phyloP scores from a whole-genome alignment of 2,113 vertebrate species.

The zebrafish (Danio rerio) region DNA sequence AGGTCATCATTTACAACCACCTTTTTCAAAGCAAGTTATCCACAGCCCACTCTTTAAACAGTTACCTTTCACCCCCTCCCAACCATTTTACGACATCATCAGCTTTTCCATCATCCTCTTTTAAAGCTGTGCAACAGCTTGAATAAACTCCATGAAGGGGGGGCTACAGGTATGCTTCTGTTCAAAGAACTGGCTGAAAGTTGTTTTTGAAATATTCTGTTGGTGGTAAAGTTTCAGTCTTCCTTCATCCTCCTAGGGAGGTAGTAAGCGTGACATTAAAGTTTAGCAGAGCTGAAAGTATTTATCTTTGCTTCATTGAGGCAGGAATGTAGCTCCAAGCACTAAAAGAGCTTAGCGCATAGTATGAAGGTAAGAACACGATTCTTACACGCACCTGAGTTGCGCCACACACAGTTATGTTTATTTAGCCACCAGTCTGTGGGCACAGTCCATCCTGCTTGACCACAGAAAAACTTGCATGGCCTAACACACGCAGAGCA shows the following conservation, averaged over 20 bases:
- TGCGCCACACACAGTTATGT: slow-evolving; percentile 68
- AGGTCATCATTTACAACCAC: slow-evolving; percentile 4
- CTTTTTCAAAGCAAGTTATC: background rate
- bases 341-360: slow-evolving; percentile 27
- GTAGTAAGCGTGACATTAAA: slow-evolving; percentile 59
- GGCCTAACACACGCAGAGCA: slow-evolving; percentile 36
- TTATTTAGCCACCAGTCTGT: slow-evolving; percentile 56
- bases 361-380: slow-evolving; percentile 8
- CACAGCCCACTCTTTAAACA: background rate
- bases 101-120: background rate
- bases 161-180: slow-evolving; percentile 22
- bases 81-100: background rate
- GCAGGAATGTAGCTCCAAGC: slow-evolving; percentile 52
- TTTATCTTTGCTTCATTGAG: slow-evolving; percentile 59
- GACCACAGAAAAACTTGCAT: slow-evolving; percentile 42
- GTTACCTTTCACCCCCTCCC: background rate
- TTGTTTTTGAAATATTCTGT: slow-evolving; percentile 38
- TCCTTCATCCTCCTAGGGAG: slow-evolving; percentile 35
- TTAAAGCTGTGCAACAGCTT: background rate
- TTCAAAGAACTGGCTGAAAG: slow-evolving; percentile 20
- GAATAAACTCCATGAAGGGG: slow-evolving; percentile 36
- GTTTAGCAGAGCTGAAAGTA: slow-evolving; percentile 65
- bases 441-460: slow-evolving; percentile 58
- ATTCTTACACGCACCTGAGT: slow-evolving; percentile 35
- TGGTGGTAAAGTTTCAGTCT: slow-evolving; percentile 48